A percentile compares a stretch with the other conserved stretches of the same genome.
phyloP scores from a whole-genome alignment of 2,888 invertebrate species.

The Macrosoma leucophasiata region DNA sequence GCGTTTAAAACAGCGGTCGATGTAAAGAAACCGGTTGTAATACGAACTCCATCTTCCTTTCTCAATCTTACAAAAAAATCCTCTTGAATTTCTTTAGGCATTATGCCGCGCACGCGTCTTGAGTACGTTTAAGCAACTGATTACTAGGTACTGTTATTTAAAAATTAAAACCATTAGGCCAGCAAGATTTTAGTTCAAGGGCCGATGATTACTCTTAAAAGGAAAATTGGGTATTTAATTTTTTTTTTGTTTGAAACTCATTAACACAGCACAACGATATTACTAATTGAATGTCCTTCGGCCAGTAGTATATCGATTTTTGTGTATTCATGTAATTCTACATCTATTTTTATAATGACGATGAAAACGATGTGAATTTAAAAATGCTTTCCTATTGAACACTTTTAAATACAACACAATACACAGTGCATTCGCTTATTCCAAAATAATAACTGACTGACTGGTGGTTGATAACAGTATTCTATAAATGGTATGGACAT shows the following conservation, averaged over 20 bases:
- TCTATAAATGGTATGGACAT: slow-evolving; percentile 38
- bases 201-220: slow-evolving; percentile 18
- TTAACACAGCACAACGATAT: too few species aligned
- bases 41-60: slow-evolving; percentile 45
- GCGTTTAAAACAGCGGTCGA: slow-evolving; percentile 32
- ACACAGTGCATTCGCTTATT: slow-evolving; percentile 32
- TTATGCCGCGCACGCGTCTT: slow-evolving; percentile 30
- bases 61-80: slow-evolving; percentile 40
- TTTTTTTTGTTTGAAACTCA: too few species aligned
- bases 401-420: too few species aligned
- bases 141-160: too few species aligned
- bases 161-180: too few species aligned
- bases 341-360: too few species aligned
- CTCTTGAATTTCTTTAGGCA: slow-evolving; percentile 46
- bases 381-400: slow-evolving; percentile 27
- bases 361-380: too few species aligned
- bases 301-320: too few species aligned
- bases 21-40: slow-evolving; percentile 44
- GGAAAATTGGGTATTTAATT: slow-evolving; percentile 25
- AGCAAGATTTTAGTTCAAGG: slow-evolving; percentile 28
- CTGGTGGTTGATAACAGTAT: slow-evolving; percentile 45
- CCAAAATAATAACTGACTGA: slow-evolving; percentile 51
- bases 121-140: slow-evolving; percentile 9
- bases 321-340: too few species aligned
- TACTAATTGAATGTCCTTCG: too few species aligned